These are phyloP conservation scores for Tromatobia lineatoria DNA, from an alignment of 2,888 invertebrate genomes.

Conservation along the genomic window DNA sequence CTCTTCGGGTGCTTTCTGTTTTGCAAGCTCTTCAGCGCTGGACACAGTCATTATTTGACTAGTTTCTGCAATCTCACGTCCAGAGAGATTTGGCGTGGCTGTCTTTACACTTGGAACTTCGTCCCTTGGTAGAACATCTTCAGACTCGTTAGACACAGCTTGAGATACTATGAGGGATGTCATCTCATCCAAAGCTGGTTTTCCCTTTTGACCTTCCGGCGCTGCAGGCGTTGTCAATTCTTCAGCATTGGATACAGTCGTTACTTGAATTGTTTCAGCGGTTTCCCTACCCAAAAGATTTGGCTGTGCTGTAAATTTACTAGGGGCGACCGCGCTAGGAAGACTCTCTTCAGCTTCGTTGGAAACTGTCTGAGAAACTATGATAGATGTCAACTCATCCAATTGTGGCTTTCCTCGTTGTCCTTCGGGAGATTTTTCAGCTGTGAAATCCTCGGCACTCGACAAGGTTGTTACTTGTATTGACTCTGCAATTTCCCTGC, in stretches of 20 bases:
- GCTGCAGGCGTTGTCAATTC: constrained; percentile 63
- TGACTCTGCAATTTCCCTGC: constrained; percentile 80
- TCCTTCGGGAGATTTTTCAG: constrained; percentile 63
- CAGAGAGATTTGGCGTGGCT: constrained; percentile 73
- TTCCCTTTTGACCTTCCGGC: constrained; percentile 70
- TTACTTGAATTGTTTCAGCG: constrained; percentile 81
- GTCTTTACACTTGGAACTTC: constrained; percentile 68
- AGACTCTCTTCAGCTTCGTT: constrained; percentile 72
- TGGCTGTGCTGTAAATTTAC: constrained; percentile 71
- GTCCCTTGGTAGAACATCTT: constrained; percentile 65
- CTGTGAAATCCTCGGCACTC: constrained; percentile 71
- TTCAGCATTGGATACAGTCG: constrained; percentile 72
- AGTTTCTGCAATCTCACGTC: constrained; percentile 82
- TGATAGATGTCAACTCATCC: constrained; percentile 71
- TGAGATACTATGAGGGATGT: constrained; percentile 75
- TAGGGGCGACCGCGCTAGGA: constrained; percentile 55
- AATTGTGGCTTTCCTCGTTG: constrained; percentile 71
- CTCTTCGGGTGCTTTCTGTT: constrained; percentile 69
- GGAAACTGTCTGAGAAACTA: constrained; percentile 70
- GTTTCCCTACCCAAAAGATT: constrained; percentile 80
- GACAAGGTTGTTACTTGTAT: constrained; percentile 77
- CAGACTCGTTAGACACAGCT: constrained; percentile 74
- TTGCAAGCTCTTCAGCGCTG: constrained; percentile 75
- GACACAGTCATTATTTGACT: constrained; percentile 76
- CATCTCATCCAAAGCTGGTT: constrained; percentile 63